Percentiles rank a stretch among this genome's conserved stretches.
Conservation (phyloP, 1,140 invertebrate genomes). For the Drosophila pallidifrons region DNA sequence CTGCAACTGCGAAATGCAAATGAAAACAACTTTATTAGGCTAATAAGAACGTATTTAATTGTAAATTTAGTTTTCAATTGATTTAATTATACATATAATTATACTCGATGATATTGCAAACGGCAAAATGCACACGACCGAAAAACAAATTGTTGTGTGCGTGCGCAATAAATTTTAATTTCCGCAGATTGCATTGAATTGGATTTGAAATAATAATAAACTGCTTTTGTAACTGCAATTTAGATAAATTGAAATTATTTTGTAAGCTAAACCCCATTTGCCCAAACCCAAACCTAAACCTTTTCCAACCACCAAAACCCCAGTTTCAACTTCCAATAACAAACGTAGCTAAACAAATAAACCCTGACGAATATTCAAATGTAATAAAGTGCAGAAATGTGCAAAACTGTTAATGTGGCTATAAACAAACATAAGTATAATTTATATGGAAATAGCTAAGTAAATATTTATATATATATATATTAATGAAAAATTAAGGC, state of each 20-base stretch:
- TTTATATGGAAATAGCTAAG: slow-evolving; percentile 15
- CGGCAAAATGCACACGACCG: not conserved
- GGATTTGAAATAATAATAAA: slow-evolving; percentile 36
- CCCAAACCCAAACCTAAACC: slow-evolving; percentile 26
- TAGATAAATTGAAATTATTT: slow-evolving; percentile 81
- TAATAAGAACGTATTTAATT: slow-evolving; percentile 67
- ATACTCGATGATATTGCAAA: slow-evolving; percentile 7
- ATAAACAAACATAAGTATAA: slow-evolving; percentile 17
- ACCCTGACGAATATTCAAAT: slow-evolving; percentile 54
- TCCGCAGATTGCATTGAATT: slow-evolving; percentile 16
- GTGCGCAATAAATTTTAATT: slow-evolving; percentile 35
- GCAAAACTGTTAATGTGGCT: slow-evolving; percentile 58
- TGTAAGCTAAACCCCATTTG: slow-evolving; percentile 40
- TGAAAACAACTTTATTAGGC: slow-evolving; percentile 61
- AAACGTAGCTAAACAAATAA: slow-evolving; percentile 69
- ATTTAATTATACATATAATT: slow-evolving; percentile 34
- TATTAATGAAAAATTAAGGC: slow-evolving; percentile 5
- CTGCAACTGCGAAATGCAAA: slow-evolving; percentile 27
- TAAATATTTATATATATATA: slow-evolving; percentile 1
- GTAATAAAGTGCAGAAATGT: slow-evolving; percentile 36
- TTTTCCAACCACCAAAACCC: slow-evolving; percentile 16
- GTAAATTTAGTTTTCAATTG: slow-evolving; percentile 65
- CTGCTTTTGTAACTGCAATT: slow-evolving; percentile 59
- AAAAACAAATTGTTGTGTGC: slow-evolving; percentile 19
- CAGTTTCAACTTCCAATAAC: not conserved